Evolutionary conservation across 2,888 invertebrate genomes (phyloP), one percentile per base, ranked within the genome.

Genomic region (Endotricha flammealis): DNA sequence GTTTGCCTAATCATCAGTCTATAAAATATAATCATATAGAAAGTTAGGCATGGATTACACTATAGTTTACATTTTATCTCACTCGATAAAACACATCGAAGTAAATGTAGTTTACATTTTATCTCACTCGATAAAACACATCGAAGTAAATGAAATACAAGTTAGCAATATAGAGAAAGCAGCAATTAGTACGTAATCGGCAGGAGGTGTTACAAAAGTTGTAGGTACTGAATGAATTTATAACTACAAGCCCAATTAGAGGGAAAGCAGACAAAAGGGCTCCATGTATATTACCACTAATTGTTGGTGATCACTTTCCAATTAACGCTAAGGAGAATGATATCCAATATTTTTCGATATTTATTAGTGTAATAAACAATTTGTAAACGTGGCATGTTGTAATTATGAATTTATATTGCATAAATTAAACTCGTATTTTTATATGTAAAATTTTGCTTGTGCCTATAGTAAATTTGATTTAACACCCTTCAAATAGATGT

Each of bases 211-310:
- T 80, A 79, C 80, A 77, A 78, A 78, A 80, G 74, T 73, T 74
- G 73, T 79, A 72, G 64, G n/a, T 64, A 66, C 65, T 70, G 74
- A 76, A 74, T 77, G 70, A 78, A 77, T 78, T 77, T 78, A 81
- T 75, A 73, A 73, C 71, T 73, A 79, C 79, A 74, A 72, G 73
- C 53, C 53, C 79, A 82, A 86, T 83, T 82, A 85, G 72, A 73
- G 82, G 66, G 82, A 83, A 83, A 83, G 80, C 61, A 67, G 51
- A 79, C 72, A 73, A 75, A 71, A 70, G 70, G 64, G 48, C 57
- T 55, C 20, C 7, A 16, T 6, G 20, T 4, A 2, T 20, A 20
- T 20, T 20, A 20, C 7, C n/a, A 8, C 20, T 20, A 20, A 20
- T 20, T 2, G 20, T 20, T 7, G 6, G 20, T 20, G 3, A 20